These are phyloP conservation scores for Amiota minor DNA, from an alignment of 2,888 invertebrate genomes.

Conservation along the genomic window DNA sequence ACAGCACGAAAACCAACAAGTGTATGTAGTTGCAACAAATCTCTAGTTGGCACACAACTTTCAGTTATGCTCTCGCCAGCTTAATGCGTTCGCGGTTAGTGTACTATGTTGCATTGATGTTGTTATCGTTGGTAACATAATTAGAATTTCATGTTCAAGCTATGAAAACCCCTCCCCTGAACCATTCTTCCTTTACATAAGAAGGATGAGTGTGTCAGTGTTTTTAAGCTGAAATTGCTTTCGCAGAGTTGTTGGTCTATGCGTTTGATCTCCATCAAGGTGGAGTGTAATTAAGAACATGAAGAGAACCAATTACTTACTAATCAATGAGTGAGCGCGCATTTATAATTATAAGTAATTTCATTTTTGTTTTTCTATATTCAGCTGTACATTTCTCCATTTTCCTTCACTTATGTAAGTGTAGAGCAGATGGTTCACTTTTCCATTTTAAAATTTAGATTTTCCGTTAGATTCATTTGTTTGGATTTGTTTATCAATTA, in stretches of 20 bases:
- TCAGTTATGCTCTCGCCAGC: not conserved
- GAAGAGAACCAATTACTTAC: no score
- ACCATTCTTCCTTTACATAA: not conserved
- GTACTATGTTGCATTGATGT: not conserved
- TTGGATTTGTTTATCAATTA: no score
- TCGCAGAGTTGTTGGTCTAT: constrained; percentile 1
- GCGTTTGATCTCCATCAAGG: not conserved
- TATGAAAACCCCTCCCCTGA: not conserved
- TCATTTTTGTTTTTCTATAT: no score
- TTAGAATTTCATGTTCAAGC: constrained; percentile 23
- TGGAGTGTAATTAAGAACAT: constrained; percentile 11
- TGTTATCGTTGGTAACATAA: constrained; percentile 16
- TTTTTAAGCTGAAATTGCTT: constrained; percentile 7
- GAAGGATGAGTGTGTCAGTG: not conserved
- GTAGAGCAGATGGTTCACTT: not conserved
- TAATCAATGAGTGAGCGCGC: no score
- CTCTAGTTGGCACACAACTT: not conserved
- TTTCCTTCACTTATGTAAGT: no score
- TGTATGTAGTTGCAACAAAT: not conserved
- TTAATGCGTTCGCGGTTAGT: not conserved
- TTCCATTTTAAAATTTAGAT: not conserved
- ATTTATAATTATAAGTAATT: no score
- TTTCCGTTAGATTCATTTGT: no score
- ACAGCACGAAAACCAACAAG: not conserved
- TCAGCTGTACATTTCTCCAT: no score